Conservation (phyloP, 2,888 invertebrate species). For the Fragum fragum region DNA sequence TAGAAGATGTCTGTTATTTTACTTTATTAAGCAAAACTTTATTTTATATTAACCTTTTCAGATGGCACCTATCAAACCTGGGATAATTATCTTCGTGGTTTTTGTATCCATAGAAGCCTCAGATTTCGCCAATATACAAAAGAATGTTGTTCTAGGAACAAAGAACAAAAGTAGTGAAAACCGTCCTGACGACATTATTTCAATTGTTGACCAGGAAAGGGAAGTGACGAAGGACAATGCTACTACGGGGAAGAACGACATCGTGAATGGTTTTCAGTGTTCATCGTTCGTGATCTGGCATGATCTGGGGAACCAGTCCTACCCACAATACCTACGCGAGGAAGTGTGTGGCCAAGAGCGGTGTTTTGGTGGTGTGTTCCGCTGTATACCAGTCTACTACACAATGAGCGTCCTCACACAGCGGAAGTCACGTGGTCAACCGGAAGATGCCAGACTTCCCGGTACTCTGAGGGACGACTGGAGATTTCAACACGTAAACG, state of each 20-base stretch:
- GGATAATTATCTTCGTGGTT: background rate
- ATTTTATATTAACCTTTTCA: background rate
- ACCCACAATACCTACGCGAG: background rate
- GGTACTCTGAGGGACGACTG: background rate
- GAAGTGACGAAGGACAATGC: no score
- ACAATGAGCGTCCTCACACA: conserved; percentile 17
- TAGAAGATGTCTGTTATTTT: no score
- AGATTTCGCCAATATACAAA: background rate
- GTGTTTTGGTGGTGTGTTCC: conserved; percentile 10
- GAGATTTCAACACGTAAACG: background rate
- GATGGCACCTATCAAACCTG: background rate
- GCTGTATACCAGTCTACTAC: conserved; percentile 8
- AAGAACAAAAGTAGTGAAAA: background rate
- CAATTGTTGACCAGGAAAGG: background rate
- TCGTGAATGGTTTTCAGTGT: background rate
- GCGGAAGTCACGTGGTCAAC: background rate
- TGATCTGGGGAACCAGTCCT: conserved; percentile 13
- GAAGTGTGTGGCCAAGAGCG: conserved; percentile 20
- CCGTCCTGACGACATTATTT: background rate
- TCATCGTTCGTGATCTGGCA: background rate
- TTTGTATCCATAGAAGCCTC: background rate
- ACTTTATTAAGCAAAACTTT: no score
- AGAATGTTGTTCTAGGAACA: background rate
- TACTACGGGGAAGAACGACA: background rate
- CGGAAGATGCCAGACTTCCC: conserved; percentile 1